Evolutionary conservation across 1,140 invertebrate species (phyloP), one percentile per base, ranked within the genome.

Genomic region (Apocrypta bakeri): DNA sequence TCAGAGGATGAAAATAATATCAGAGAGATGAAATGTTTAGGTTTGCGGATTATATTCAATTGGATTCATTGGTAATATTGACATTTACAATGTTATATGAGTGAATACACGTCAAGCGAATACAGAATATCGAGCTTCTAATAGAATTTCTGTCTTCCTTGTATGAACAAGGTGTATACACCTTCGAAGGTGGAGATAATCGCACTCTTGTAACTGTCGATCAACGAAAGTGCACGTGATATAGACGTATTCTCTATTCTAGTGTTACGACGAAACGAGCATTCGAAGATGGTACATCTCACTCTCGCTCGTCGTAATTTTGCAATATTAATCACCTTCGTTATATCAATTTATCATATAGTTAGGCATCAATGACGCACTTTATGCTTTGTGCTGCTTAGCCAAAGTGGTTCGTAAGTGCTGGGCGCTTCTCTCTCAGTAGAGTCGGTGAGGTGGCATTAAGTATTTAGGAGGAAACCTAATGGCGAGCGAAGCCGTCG

Each of bases 351-450:
- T 24, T 64, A 31, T 1, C 37, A 12, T 75, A 64, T 75, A 64
- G 27, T 40, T 31, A 14, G 71, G 64, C 21, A 11, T 9, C 48
- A 17, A 24, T 3, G 12, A 12, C 14, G 29, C 7, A 14, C 29
- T 61, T 68, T 68, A 61, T 64, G 27, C 24, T 69, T 61, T 56
- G 29, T 14, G 61, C 73, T 68, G 40, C 40, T 68, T 56, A 76
- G 72, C 63, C 1, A 76, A 76, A 81, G 63, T 81, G 72, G 33
- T 75, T 29, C 24, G 29, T 82, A 82, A 82, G 81, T 78, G 74
- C 74, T 81, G n/a, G 63, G n/a, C n/a, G n/a, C 42, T 12, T 4
- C 42, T 17, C 11, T 29, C 68, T 29, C 56, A 1, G 64, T 25
- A n/a, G 64, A 82, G 76, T 82, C 74, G 80, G 64, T 21, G 27